phyloP scores from a whole-genome alignment of 2,113 vertebrate genomes.

The Alligator sinensis region DNA sequence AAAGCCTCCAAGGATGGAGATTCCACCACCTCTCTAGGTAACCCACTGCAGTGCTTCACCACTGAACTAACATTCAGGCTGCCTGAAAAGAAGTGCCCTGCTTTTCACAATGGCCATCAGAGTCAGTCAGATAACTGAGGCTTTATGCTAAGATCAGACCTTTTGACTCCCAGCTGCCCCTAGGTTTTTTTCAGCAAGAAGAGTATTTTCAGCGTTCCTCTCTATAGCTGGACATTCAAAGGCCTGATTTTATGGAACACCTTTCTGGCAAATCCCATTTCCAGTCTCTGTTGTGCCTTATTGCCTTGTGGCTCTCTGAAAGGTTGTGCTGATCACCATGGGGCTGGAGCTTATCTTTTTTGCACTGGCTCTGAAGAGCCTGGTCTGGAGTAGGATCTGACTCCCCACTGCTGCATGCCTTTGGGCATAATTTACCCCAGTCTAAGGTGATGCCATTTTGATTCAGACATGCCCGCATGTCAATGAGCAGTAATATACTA shows the following conservation, averaged over 20 bases:
- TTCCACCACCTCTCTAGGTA: too few species aligned
- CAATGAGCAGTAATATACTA: not conserved
- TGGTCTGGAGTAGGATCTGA: not conserved
- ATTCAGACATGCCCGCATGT: not conserved
- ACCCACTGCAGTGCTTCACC: too few species aligned
- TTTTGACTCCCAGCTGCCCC: not conserved
- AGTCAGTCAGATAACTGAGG: not conserved
- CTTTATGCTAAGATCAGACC: not conserved
- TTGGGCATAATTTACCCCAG: not conserved
- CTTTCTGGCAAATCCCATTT: not conserved
- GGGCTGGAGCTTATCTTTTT: not conserved
- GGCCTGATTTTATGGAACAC: not conserved
- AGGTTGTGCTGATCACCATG: not conserved
- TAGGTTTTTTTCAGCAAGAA: not conserved
- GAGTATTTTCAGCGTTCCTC: not conserved
- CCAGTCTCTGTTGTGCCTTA: not conserved
- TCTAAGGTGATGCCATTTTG: rapidly evolving
- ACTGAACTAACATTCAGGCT: not conserved
- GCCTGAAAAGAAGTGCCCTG: not conserved
- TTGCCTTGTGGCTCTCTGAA: not conserved
- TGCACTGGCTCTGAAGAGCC: not conserved
- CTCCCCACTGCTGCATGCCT: not conserved
- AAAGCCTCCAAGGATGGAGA: too few species aligned
- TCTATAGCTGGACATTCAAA: not conserved
- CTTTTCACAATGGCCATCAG: not conserved